A percentile compares a stretch with the other conserved stretches of the same genome.
Conservation (phyloP, 2,797 vertebrate genomes). For the Halcyon leucocephala region DNA sequence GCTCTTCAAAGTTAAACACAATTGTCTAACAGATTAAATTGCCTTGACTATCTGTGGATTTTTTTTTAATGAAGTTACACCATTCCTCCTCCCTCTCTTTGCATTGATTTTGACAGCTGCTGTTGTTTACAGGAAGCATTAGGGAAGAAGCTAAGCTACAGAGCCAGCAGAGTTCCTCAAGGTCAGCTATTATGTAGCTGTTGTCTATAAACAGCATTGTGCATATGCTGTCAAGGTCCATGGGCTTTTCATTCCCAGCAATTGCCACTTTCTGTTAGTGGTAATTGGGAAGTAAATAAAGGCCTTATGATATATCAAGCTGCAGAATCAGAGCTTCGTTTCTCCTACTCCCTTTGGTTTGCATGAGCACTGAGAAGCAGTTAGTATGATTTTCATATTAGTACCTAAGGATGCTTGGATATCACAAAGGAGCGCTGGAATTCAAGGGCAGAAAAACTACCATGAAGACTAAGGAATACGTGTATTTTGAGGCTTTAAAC, state of each 20-base stretch:
- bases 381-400: neutral
- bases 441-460: neutral
- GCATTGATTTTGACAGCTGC: conserved; percentile 2
- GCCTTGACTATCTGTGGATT: neutral
- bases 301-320: neutral
- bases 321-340: neutral
- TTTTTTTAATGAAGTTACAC: neutral
- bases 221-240: conserved; percentile 17
- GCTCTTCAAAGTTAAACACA: neutral
- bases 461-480: neutral
- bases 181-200: neutral
- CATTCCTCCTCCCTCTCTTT: neutral
- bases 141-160: neutral
- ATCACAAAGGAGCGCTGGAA: neutral
- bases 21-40: neutral
- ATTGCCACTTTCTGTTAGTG: neutral
- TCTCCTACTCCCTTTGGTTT: neutral
- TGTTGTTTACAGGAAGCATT: conserved; percentile 21
- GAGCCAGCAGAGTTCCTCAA: conserved; percentile 3
- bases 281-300: conserved; percentile 17
- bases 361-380: neutral
- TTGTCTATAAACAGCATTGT: conserved; percentile 29
- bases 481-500: neutral
- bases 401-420: neutral
- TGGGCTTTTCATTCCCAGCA: neutral